These are phyloP conservation scores for Tiaroga cobitis DNA, from an alignment of 2,797 vertebrate species.

Conservation along the genomic window DNA sequence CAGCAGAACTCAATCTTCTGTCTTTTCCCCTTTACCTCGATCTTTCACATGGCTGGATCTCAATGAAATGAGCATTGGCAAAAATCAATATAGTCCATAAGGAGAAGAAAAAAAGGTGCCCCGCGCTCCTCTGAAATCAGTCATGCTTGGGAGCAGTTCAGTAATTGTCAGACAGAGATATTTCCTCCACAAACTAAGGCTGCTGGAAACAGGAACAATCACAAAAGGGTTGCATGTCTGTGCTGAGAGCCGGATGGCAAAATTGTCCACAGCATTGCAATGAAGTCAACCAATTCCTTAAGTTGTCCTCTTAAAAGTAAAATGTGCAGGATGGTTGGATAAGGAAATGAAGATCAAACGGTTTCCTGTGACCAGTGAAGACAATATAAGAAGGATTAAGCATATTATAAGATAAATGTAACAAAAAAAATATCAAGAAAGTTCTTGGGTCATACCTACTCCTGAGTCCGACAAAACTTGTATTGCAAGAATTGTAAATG, in stretches of 20 bases:
- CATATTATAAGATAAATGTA: slow-evolving; percentile 31
- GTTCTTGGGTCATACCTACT: slow-evolving; percentile 33
- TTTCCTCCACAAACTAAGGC: slow-evolving; percentile 54
- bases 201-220: slow-evolving; percentile 47
- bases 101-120: slow-evolving; percentile 56
- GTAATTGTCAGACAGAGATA: slow-evolving; percentile 57
- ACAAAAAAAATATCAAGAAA: background rate
- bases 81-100: slow-evolving; percentile 73
- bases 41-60: slow-evolving; percentile 79
- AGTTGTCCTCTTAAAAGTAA: slow-evolving; percentile 71
- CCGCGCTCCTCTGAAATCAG: slow-evolving; percentile 65
- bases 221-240: slow-evolving; percentile 51
- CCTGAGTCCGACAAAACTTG: background rate
- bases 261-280: slow-evolving; percentile 64
- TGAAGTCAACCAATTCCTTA: slow-evolving; percentile 52
- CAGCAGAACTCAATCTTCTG: slow-evolving; percentile 63
- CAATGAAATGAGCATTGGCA: slow-evolving; percentile 78
- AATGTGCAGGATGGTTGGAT: slow-evolving; percentile 53
- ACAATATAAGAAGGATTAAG: slow-evolving; percentile 45
- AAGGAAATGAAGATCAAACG: slow-evolving; percentile 57
- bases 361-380: slow-evolving; percentile 63
- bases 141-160: slow-evolving; percentile 71
- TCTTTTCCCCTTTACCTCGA: slow-evolving; percentile 62
- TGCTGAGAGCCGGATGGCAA: slow-evolving; percentile 60
- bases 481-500: background rate